Evolutionary conservation across 1,140 invertebrate genomes (phyloP), one percentile per base, ranked within the genome.

Genomic region (Sitophilus oryzae): DNA sequence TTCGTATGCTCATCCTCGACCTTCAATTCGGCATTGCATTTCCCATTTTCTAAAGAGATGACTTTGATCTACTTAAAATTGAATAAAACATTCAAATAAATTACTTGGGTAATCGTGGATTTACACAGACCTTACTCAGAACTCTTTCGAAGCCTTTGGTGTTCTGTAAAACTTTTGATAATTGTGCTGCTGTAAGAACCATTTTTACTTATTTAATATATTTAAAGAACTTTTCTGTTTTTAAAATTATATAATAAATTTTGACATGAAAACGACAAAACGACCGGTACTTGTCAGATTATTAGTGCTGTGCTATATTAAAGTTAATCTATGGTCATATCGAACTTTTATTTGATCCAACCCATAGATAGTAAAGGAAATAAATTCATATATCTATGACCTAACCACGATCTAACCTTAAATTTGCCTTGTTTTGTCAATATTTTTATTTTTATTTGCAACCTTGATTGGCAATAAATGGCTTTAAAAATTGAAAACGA

Each of bases 1-100:
- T 96, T 96, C 0, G 84, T 66, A 71, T 93, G 86, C 52, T 92
- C 85, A 18, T 84, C 72, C 0, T 75, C 76, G 0, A 97, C 82
- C 64, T 78, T 81, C 60, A 96, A 81, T 72, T 93, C 85, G 19
- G 85, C 88, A 76, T 72, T 64, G 84, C 82, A 18, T 73, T 72
- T n/a, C 87, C 89, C 53, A 68, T 83, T 71, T 14, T 76, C 81
- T 58, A 80, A 2, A 0, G 45, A 30, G 2, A 37, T 20, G 5
- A 56, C 23, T 16, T 48, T 56, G 11, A 56, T 22, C 53, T 56
- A 34, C 4, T 11, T 48, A n/a, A n/a, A n/a, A n/a, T n/a, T n/a
- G n/a, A n/a, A n/a, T n/a, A n/a, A n/a, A n/a, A n/a, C 23, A 22
- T 44, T 21, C n/a, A 20, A 6, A n/a, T 40, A 40, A 44, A 44